Evolutionary conservation across 2,888 invertebrate species (phyloP).

Genomic region (Ommatoiulus sabulosus): DNA sequence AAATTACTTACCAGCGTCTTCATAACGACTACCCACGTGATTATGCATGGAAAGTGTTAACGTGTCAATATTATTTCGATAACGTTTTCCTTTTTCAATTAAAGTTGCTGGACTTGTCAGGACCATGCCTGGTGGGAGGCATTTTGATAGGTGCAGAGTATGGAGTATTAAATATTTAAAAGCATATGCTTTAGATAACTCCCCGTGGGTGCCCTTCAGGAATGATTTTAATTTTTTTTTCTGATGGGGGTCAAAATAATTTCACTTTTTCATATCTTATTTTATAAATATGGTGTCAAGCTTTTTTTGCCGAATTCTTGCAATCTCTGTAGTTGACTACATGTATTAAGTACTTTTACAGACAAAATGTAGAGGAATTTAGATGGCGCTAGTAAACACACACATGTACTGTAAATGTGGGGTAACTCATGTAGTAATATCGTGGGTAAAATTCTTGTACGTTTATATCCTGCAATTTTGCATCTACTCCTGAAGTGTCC

Average conservation of each 20-base stretch:
- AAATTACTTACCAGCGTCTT: not conserved
- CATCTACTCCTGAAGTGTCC: too few species aligned
- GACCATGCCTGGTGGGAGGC: not conserved
- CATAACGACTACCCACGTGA: not conserved
- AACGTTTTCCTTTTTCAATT: not conserved
- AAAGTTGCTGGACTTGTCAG: not conserved
- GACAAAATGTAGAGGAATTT: too few species aligned
- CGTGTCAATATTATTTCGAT: not conserved
- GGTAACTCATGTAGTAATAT: too few species aligned
- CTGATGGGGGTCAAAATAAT: not conserved
- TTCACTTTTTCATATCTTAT: not conserved
- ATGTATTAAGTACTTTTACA: too few species aligned
- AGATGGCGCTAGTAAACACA: too few species aligned
- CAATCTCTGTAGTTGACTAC: too few species aligned
- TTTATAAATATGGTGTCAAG: not conserved
- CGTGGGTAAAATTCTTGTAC: too few species aligned
- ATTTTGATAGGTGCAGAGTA: not conserved
- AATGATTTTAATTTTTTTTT: not conserved
- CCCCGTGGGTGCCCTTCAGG: not conserved
- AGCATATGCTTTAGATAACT: not conserved
- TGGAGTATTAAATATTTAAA: not conserved
- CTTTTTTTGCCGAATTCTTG: not conserved
- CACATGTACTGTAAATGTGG: too few species aligned
- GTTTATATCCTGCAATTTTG: too few species aligned
- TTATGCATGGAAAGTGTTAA: not conserved